Evolutionary conservation across 92 coral and sea anemone genomes (phyloP).

Genomic region (Phenganax stokvisi): DNA sequence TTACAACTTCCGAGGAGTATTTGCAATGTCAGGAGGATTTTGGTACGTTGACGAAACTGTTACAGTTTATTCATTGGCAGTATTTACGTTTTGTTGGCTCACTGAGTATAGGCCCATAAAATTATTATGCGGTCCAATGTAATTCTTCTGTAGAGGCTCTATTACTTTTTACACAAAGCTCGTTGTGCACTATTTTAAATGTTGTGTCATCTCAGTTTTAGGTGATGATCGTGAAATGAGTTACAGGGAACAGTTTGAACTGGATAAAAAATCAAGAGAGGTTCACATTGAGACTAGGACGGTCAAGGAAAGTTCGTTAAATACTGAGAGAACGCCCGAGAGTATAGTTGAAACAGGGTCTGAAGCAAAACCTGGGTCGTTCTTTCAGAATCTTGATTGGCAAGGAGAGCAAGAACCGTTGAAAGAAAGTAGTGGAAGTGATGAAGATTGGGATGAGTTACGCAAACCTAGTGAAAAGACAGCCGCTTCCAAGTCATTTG

Average conservation of each 20-base stretch:
- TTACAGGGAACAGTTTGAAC: slow-evolving; percentile 37
- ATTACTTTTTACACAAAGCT: too few relatives aligned
- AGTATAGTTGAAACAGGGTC: background rate
- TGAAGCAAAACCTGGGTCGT: slow-evolving; percentile 28
- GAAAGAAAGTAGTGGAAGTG: slow-evolving; percentile 6
- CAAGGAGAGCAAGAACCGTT: slow-evolving; percentile 18
- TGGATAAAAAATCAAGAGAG: slow-evolving; percentile 27
- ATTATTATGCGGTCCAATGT: background rate
- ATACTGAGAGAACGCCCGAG: background rate
- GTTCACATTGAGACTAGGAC: background rate
- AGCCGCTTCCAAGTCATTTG: slow-evolving; percentile 17
- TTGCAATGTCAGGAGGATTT: slow-evolving; percentile 97
- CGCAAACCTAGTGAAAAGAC: slow-evolving; percentile 23
- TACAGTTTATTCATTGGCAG: background rate
- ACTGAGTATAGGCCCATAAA: background rate
- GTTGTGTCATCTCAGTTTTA: slow-evolving; percentile 1
- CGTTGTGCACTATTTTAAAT: too few relatives aligned
- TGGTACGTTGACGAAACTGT: slow-evolving; percentile 49
- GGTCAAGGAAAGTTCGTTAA: background rate
- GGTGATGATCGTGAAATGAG: slow-evolving; percentile 42
- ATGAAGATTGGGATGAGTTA: slow-evolving; percentile 38
- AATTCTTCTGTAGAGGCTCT: too few relatives aligned
- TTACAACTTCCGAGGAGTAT: slow-evolving; percentile 84
- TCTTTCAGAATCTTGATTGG: slow-evolving; percentile 32
- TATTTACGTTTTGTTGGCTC: background rate